These are phyloP conservation scores for Heliconius sara DNA, from an alignment of 2,888 invertebrate species.

Conservation along the genomic window DNA sequence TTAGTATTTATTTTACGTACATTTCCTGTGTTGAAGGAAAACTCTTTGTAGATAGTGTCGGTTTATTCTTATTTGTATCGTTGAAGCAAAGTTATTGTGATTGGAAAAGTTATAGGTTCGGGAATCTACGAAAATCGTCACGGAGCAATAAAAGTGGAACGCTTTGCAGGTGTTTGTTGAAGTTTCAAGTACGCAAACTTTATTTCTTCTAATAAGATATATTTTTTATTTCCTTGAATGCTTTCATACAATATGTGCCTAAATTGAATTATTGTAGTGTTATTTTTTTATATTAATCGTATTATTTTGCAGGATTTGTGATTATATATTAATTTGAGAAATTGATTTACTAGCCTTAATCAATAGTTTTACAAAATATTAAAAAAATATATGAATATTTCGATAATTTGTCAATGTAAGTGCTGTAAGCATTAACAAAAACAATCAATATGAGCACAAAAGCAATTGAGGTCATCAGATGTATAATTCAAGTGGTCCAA, in stretches of 20 bases:
- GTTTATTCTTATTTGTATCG: constrained; percentile 65
- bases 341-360: no score
- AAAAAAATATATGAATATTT: no score
- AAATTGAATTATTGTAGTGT: neutral
- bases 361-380: no score
- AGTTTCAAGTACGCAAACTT: constrained; percentile 56
- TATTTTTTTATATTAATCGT: neutral
- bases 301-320: neutral
- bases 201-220: constrained; percentile 49
- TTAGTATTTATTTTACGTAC: constrained; percentile 15
- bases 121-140: constrained; percentile 41
- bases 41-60: constrained; percentile 32
- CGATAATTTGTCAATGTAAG: no score
- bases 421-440: no score
- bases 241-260: neutral
- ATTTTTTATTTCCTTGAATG: neutral
- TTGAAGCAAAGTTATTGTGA: constrained; percentile 71
- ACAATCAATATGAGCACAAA: no score
- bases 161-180: constrained; percentile 69
- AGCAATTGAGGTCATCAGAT: no score
- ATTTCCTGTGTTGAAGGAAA: constrained; percentile 30
- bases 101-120: constrained; percentile 74
- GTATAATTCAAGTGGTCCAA: no score
- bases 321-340: neutral
- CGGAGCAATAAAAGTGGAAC: constrained; percentile 64